A percentile compares a stretch with the other conserved stretches of the same genome.
Conservation (phyloP, 1,140 invertebrate genomes). For the Drosophila santomea region DNA sequence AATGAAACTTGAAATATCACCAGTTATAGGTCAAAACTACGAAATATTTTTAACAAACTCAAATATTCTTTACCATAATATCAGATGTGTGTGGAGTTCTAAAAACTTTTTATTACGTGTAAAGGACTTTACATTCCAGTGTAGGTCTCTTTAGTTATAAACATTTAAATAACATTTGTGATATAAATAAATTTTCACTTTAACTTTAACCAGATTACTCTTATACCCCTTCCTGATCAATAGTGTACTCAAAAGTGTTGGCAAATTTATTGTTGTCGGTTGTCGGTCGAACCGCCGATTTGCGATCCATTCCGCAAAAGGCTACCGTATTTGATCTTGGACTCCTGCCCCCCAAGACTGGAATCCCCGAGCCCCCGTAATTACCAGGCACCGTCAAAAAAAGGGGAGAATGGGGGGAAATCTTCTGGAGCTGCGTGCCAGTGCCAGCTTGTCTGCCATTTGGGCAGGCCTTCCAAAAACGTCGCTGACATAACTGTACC, state of each 20-base stretch:
- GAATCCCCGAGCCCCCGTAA: conserved; percentile 5
- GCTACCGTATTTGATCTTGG: conserved; percentile 73
- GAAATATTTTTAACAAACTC: too few relatives aligned
- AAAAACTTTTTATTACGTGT: too few relatives aligned
- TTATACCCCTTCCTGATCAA: conserved; percentile 30
- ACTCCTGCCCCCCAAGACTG: conserved; percentile 9
- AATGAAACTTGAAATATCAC: too few relatives aligned
- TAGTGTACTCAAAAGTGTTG: conserved; percentile 61
- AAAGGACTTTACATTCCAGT: too few relatives aligned
- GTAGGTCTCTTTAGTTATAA: too few relatives aligned
- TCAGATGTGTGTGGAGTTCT: too few relatives aligned
- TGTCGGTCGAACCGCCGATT: conserved; percentile 49
- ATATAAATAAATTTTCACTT: too few relatives aligned
- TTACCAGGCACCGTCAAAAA: conserved; percentile 18
- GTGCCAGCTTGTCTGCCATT: conserved; percentile 77
- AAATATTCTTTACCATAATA: too few relatives aligned
- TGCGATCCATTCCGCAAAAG: conserved; percentile 71
- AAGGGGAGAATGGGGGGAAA: not conserved
- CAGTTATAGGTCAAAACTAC: too few relatives aligned
- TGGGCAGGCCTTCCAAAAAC: conserved; percentile 76
- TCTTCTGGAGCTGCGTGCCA: conserved; percentile 57
- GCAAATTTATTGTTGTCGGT: conserved; percentile 80
- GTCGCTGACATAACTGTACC: conserved; percentile 81
- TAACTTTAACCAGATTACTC: not conserved
- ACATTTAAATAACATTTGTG: too few relatives aligned